Evolutionary conservation across 2,113 vertebrate genomes (phyloP), one percentile per base, ranked within the genome.

Genomic region (Thunnus maccoyii): DNA sequence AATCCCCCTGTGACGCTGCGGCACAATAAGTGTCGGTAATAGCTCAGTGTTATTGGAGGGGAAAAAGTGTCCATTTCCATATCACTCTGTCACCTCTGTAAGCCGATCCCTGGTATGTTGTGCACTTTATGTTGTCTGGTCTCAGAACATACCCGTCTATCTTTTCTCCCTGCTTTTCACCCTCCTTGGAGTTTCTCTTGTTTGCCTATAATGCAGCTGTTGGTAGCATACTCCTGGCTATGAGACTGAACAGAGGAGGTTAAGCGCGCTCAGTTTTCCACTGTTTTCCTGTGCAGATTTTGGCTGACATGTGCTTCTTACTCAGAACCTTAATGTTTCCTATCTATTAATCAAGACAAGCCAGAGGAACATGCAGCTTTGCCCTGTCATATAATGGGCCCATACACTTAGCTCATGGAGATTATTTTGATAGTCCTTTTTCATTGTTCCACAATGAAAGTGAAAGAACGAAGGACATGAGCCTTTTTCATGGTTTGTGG

Each of bases 391-490:
- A 66, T 78, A 82, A 56, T 57, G 22, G 75, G 36, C 66, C 61
- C 57, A 17, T 67, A 62, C 81, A 82, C 69, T 83, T 52, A 79
- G 58, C 72, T 75, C 85, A 78, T 48, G 56, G 55, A 74, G 56
- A 78, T 75, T 65, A 74, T 86, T 80, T 81, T 69, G 51, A 82
- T 88, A 51, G 47, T 70, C 62, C 56, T 4, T 32, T 83, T 82
- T 85, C 80, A 91, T 82, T 88, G 86, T 91, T 86, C 66, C 78
- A 63, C 77, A 83, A 80, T 88, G 72, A 86, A 86, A 89, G 58
- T 65, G 41, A 76, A 88, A 63, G 54, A 74, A 56, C 41, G 73
- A 80, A 65, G 62, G 76, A 76, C 70, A 65, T 41, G 55, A 66
- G 63, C 44, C 65, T 74, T 88, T 68, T 86, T 80, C 73, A 72